Base-by-base conservation (phyloP, 2,797 vertebrate species). In the Periparus ater region DNA sequence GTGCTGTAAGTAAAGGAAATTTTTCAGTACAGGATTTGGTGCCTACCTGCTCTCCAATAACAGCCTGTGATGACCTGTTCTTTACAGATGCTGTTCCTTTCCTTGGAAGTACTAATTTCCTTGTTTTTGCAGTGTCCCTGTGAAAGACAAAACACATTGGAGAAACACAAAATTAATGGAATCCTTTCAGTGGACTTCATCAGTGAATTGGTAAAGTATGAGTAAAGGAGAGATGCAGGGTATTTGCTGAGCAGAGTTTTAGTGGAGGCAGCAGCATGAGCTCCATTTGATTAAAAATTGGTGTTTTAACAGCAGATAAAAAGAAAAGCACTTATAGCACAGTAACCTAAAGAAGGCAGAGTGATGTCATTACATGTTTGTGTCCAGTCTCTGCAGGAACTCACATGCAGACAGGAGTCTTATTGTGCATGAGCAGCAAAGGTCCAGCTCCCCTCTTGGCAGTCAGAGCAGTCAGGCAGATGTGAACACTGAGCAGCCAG, bases 111-210 rank as follows among this genome's bases (percentile, higher is more conserved):
- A 71, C 57, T 36, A 0, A 47, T 38, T 47, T 25, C 5, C 5
- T 54, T 84, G 60, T 22, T 70, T 36, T 75, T 54, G 7, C 29
- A 48, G 16, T 47, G 55, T 53, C 27, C 21, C 53, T 25, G 12
- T 20, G 18, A 60, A 85, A 85, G 12, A 66, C 22, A 78, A 73
- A 92, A 55, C 25, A 65, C 30, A 20, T 14, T 36, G 22, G 42
- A 67, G 11, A 85, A 89, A 55, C 32, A 26, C 8, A 71, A 77
- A 44, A 77, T 88, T 84, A 66, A 93, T 82, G 22, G 30, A 65
- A 76, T n/a, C 34, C 30, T 84, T 78, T 54, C n/a, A 47, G 44
- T 54, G 45, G 16, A 50, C 23, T 54, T 82, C n/a, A 57, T 6
- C 3, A 22, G 25, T n/a, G 50, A 65, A 26, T 77, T 50, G 9